Evolutionary conservation across 2,797 vertebrate genomes (phyloP).

Genomic region (Phataginus tricuspis): DNA sequence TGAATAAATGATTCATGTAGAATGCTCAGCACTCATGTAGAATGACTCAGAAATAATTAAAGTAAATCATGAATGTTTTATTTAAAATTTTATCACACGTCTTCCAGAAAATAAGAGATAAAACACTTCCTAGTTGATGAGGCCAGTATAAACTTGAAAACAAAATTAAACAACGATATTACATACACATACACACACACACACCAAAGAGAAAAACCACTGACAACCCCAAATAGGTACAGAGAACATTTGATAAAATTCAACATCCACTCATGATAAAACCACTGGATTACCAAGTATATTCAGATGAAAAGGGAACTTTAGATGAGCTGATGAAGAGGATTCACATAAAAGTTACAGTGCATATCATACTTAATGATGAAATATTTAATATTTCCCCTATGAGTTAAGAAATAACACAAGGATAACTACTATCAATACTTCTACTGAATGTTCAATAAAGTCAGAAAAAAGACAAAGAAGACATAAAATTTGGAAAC

Average conservation of each 20-base stretch:
- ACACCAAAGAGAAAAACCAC: too few species aligned
- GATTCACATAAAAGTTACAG: neutral
- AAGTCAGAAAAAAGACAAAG: neutral
- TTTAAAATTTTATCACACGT: too few species aligned
- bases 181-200: too few species aligned
- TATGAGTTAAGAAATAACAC: neutral
- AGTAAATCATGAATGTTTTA: too few species aligned
- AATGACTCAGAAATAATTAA: neutral
- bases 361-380: neutral
- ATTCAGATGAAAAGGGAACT: neutral
- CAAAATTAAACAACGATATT: too few species aligned
- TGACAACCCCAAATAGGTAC: too few species aligned
- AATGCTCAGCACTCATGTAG: neutral
- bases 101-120: too few species aligned
- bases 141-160: too few species aligned
- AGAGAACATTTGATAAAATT: too few species aligned
- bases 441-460: neutral
- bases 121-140: too few species aligned
- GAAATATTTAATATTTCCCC: neutral
- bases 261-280: too few species aligned
- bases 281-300: too few species aligned
- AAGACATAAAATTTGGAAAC: neutral
- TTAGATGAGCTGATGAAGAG: neutral
- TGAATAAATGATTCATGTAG: neutral
- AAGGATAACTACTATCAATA: neutral